These are phyloP conservation scores for Alca torda DNA, from an alignment of 2,797 vertebrate genomes.

Conservation along the genomic window DNA sequence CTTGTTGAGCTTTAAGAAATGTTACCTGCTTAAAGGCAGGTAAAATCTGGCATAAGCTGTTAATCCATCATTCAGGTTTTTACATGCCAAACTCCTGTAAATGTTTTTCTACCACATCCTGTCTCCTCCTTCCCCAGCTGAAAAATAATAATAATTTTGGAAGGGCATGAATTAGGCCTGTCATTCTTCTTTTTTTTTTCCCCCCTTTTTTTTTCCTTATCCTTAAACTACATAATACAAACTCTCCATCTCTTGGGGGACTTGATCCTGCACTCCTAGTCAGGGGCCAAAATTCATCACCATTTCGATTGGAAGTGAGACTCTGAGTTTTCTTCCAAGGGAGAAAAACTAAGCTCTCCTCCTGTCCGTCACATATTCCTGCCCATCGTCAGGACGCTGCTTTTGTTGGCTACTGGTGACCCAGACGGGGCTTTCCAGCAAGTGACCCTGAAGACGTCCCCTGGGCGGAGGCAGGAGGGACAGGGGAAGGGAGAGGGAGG, in stretches of 20 bases:
- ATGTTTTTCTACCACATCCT: slow-evolving; percentile 59
- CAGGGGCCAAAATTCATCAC: neutral
- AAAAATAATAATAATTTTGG: slow-evolving; percentile 70
- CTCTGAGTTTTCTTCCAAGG: neutral
- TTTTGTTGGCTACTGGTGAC: neutral
- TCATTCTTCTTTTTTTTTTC: neutral
- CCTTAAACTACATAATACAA: neutral
- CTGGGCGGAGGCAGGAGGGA: neutral
- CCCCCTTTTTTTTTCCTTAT: neutral
- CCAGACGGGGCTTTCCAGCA: neutral
- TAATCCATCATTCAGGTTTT: slow-evolving; percentile 56
- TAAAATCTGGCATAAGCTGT: slow-evolving; percentile 64
- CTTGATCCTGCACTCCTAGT: neutral
- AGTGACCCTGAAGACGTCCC: too few species aligned
- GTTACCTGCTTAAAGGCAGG: slow-evolving; percentile 65
- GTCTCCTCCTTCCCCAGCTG: slow-evolving; percentile 51
- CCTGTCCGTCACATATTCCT: neutral
- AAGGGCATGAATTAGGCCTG: slow-evolving; percentile 61
- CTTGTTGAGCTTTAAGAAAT: slow-evolving; percentile 60
- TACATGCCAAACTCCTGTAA: slow-evolving; percentile 62
- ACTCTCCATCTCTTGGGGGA: neutral
- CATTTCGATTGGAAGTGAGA: neutral
- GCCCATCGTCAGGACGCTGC: neutral
- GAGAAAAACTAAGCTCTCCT: neutral
- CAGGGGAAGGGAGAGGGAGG: neutral